These are phyloP conservation scores for Micromesistius poutassou DNA, from an alignment of 2,797 vertebrate species.

Conservation along the genomic window DNA sequence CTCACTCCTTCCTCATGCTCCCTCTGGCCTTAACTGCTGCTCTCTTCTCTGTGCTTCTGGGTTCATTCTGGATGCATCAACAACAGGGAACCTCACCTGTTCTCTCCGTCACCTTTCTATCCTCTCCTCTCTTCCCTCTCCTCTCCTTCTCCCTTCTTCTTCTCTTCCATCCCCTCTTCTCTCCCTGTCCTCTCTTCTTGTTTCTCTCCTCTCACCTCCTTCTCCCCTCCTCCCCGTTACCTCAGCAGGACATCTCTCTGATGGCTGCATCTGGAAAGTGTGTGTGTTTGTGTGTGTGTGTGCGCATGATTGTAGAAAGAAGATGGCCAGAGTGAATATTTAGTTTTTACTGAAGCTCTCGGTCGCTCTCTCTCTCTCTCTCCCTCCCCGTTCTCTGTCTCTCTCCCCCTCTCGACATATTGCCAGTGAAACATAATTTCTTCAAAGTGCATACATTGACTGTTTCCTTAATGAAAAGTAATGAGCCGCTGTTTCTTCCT, in stretches of 20 bases:
- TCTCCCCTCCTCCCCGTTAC: background rate
- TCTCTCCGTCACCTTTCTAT: background rate
- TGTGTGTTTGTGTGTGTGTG: background rate
- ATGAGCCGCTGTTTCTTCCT: slow-evolving; percentile 2
- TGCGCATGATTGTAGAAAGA: background rate
- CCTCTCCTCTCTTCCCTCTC: background rate
- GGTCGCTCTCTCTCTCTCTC: too few relatives aligned
- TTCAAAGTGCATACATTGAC: background rate
- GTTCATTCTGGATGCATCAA: background rate
- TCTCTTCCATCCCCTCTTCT: background rate
- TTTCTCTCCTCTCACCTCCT: background rate
- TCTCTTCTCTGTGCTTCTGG: background rate
- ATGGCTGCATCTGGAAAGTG: background rate
- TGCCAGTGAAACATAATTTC: background rate
- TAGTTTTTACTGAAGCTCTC: background rate
- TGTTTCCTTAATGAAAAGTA: slow-evolving; percentile 3
- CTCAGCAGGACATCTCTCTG: background rate
- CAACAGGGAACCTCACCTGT: background rate
- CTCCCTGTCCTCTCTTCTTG: background rate
- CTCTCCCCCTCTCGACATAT: background rate
- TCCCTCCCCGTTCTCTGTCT: too few relatives aligned
- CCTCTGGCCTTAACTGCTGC: background rate
- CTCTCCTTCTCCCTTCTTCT: background rate
- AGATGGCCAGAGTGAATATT: background rate
- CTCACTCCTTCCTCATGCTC: background rate